Evolutionary conservation across 1,140 invertebrate genomes (phyloP).

Genomic region (Drosophila melanica): DNA sequence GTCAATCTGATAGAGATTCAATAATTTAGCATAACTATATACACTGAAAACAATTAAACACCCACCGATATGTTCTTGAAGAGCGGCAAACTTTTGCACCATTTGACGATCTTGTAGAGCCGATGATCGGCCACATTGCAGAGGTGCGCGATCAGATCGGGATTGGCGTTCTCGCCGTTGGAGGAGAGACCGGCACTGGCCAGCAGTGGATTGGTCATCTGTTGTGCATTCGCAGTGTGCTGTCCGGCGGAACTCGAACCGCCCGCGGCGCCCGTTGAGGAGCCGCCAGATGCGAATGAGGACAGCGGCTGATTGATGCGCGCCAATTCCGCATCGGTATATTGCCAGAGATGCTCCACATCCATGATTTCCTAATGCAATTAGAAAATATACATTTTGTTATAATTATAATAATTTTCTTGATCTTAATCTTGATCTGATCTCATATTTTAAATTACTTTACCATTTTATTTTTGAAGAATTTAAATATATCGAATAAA

Average conservation of each 20-base stretch:
- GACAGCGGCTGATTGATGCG: conserved; percentile 85
- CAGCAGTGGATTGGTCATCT: conserved; percentile 87
- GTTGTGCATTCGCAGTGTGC: conserved; percentile 68
- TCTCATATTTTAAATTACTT: too few species aligned
- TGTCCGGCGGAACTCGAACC: conserved; percentile 38
- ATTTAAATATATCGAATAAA: too few species aligned
- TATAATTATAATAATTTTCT: too few species aligned
- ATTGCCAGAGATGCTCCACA: conserved; percentile 96
- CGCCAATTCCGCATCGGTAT: conserved; percentile 89
- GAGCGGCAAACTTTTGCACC: conserved; percentile 98
- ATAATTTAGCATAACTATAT: not conserved
- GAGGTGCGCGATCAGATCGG: conserved; percentile 93
- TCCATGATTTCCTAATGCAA: conserved; percentile 93
- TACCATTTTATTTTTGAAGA: too few species aligned
- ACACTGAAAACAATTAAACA: conserved; percentile 26
- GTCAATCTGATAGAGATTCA: conserved; percentile 89
- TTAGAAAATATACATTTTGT: too few species aligned
- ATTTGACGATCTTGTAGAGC: conserved; percentile 98
- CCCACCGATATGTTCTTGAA: conserved; percentile 97
- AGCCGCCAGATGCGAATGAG: conserved; percentile 75
- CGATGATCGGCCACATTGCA: conserved; percentile 97
- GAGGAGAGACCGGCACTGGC: conserved; percentile 86
- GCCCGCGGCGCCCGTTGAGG: conserved; percentile 49
- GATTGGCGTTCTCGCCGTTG: conserved; percentile 88
- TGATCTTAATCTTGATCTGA: too few species aligned